A percentile compares a stretch with the other conserved stretches of the same genome.
Evolutionary conservation across 2,113 vertebrate genomes (phyloP).

Genomic region (Onychorhynchus coronatus): DNA sequence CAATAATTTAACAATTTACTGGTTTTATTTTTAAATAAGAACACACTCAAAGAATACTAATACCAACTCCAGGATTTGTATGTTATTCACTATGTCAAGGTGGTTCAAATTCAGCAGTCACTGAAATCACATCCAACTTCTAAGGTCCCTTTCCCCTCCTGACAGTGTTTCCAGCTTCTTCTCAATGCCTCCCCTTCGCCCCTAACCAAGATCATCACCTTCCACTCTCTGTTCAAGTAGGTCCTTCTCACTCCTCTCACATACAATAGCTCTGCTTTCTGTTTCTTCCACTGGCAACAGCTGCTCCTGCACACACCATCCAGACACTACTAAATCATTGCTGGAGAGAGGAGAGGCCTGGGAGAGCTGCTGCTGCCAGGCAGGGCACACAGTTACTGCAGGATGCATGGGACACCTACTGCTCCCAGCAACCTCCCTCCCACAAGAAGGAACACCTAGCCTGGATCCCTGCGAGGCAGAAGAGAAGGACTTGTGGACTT

Average conservation of each 20-base stretch:
- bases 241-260: not conserved
- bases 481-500: not conserved
- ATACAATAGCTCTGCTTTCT: not conserved
- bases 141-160: not conserved
- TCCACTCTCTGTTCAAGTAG: not conserved
- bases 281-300: not conserved
- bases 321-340: not conserved
- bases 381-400: not conserved
- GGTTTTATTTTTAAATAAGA: not conserved
- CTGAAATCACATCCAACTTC: not conserved
- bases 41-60: not conserved
- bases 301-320: not conserved
- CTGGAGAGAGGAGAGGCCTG: not conserved
- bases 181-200: not conserved
- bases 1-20: not conserved
- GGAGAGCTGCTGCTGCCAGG: not conserved
- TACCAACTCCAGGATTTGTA: not conserved
- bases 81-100: not conserved
- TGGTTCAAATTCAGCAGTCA: not conserved
- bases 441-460: not conserved
- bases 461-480: not conserved
- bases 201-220: not conserved
- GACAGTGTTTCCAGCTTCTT: not conserved
- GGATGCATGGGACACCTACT: not conserved
- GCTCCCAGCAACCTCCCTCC: not conserved